phyloP scores from a whole-genome alignment of 2,797 vertebrate species.

The Pteronotus mesoamericanus region DNA sequence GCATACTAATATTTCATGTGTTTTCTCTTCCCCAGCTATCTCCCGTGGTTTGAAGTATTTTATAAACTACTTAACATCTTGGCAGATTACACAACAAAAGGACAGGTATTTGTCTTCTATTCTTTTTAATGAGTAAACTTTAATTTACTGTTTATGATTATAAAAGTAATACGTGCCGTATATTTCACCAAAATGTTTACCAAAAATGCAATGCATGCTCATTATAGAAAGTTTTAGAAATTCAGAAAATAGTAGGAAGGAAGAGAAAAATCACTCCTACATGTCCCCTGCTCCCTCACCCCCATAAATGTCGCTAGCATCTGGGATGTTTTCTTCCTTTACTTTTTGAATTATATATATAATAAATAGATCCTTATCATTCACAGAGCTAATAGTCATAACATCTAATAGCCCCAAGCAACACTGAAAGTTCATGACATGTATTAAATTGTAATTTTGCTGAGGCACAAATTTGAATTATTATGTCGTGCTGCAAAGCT shows the following conservation, averaged over 20 bases:
- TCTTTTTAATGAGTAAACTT: slow-evolving; percentile 44
- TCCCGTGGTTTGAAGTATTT: slow-evolving; percentile 99
- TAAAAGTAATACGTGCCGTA: slow-evolving; percentile 28
- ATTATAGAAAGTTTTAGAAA: background rate
- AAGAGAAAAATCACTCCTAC: background rate
- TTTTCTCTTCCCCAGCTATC: slow-evolving; percentile 87
- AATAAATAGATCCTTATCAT: background rate
- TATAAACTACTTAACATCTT: slow-evolving; percentile 97
- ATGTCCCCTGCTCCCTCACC: background rate
- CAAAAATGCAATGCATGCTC: background rate
- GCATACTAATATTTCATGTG: slow-evolving; percentile 38
- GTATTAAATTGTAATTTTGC: slow-evolving; percentile 43
- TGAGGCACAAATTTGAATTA: background rate
- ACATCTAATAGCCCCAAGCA: slow-evolving; percentile 17
- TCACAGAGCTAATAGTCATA: background rate
- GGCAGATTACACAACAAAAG: slow-evolving; percentile 94
- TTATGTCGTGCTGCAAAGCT: background rate
- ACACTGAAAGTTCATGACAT: background rate
- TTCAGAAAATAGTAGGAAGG: slow-evolving; percentile 21
- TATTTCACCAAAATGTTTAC: slow-evolving; percentile 17
- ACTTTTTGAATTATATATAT: slow-evolving; percentile 17
- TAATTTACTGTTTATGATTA: slow-evolving; percentile 29
- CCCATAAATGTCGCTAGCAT: background rate
- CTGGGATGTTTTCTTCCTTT: background rate
- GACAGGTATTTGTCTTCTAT: slow-evolving; percentile 87